Percentiles rank a stretch among this genome's conserved stretches.
These are phyloP conservation scores for Drosophila jambulina DNA, from an alignment of 1,140 invertebrate species.

Conservation along the genomic window DNA sequence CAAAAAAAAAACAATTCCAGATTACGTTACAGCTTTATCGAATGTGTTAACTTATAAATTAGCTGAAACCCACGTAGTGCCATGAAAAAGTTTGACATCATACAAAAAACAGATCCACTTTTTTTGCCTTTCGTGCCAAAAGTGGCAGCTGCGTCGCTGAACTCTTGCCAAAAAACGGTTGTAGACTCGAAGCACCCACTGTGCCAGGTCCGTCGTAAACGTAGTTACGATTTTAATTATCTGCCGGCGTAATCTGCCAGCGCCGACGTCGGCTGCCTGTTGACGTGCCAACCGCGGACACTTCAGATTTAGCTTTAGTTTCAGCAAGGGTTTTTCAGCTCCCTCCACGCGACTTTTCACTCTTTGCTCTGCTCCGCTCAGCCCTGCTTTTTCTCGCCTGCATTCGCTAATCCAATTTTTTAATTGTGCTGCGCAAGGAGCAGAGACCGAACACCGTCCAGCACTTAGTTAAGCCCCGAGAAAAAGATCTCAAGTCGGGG, in stretches of 20 bases:
- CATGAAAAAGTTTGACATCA: constrained; percentile 5
- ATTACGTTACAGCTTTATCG: not conserved
- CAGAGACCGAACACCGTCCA: constrained; percentile 55
- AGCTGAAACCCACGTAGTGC: not conserved
- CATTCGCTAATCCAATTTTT: constrained; percentile 78
- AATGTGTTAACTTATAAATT: constrained; percentile 6
- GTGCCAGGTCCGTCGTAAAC: constrained; percentile 51
- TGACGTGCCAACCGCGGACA: constrained; percentile 71
- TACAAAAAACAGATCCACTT: constrained; percentile 3
- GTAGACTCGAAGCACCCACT: constrained; percentile 35
- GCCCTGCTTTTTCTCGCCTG: constrained; percentile 28
- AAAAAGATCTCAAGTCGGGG: constrained; percentile 18
- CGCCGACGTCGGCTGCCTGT: constrained; percentile 38
- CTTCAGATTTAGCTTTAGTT: constrained; percentile 52
- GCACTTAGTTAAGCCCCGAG: constrained; percentile 62
- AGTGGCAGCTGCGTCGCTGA: not conserved
- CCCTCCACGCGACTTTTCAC: constrained; percentile 43
- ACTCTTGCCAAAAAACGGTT: constrained; percentile 13
- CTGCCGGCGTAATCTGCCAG: constrained; percentile 75
- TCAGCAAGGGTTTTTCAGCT: constrained; percentile 32
- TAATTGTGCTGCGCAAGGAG: constrained; percentile 61
- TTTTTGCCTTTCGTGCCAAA: not conserved
- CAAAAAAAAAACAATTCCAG: not conserved
- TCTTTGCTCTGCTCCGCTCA: constrained; percentile 11
- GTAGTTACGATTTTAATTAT: constrained; percentile 82